Conservation (phyloP, 2,888 invertebrate genomes). For the Ornithoptera alexandrae region DNA sequence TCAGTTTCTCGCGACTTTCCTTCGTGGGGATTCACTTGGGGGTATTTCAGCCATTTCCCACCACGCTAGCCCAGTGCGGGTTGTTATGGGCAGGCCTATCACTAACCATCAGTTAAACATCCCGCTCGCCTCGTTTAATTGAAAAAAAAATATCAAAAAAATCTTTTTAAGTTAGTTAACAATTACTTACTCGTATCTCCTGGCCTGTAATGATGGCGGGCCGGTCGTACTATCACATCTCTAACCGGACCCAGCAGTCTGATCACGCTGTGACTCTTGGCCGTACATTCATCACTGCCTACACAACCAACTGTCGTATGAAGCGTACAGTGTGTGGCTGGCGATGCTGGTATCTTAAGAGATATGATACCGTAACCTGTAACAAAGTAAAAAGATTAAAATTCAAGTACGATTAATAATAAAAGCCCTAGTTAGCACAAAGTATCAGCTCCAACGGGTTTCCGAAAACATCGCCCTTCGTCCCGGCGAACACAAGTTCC, state of each 20-base stretch:
- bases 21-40: too few species aligned
- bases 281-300: slow-evolving; percentile 75
- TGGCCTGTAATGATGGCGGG: slow-evolving; percentile 81
- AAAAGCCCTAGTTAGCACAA: too few species aligned
- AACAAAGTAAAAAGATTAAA: slow-evolving; percentile 44
- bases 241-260: slow-evolving; percentile 82
- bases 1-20: too few species aligned
- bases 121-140: too few species aligned
- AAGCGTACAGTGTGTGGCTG: slow-evolving; percentile 80
- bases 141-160: too few species aligned
- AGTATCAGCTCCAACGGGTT: slow-evolving; percentile 8
- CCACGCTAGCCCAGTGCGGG: too few species aligned
- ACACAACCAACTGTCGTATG: slow-evolving; percentile 82
- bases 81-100: too few species aligned
- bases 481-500: slow-evolving; percentile 26
- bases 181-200: slow-evolving; percentile 81
- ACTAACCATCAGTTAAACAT: too few species aligned
- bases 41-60: too few species aligned
- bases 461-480: slow-evolving; percentile 6
- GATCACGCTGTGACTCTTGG: slow-evolving; percentile 81
- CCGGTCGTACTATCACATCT: slow-evolving; percentile 83
- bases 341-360: slow-evolving; percentile 80
- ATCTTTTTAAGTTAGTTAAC: too few species aligned
- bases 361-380: slow-evolving; percentile 83
- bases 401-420: neutral